phyloP scores from a whole-genome alignment of 2,113 vertebrate species.

The Stigmatopora argus region DNA sequence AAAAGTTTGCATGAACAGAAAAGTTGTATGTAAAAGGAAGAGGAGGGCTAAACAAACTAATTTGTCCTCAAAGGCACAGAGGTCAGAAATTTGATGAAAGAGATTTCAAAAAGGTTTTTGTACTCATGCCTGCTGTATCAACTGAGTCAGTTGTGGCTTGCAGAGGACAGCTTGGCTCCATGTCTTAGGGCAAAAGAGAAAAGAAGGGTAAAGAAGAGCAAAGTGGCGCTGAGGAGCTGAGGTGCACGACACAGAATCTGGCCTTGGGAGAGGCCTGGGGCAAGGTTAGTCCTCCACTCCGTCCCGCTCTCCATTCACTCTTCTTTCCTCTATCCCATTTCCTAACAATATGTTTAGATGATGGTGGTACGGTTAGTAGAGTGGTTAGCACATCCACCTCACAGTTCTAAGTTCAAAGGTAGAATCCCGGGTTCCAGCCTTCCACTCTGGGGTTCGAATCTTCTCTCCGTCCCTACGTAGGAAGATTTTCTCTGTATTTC shows the following conservation, averaged over 20 bases:
- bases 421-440: too few relatives aligned
- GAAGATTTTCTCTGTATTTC: too few relatives aligned
- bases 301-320: slow-evolving; percentile 20
- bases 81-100: slow-evolving; percentile 21
- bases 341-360: neutral
- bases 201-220: slow-evolving; percentile 49
- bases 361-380: neutral
- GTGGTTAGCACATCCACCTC: too few relatives aligned
- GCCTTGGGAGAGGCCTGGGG: slow-evolving; percentile 63
- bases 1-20: slow-evolving; percentile 25
- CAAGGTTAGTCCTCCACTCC: slow-evolving; percentile 59
- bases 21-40: slow-evolving; percentile 27
- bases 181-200: slow-evolving; percentile 56
- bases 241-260: slow-evolving; percentile 31
- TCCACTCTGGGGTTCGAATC: too few relatives aligned
- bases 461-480: too few relatives aligned
- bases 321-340: slow-evolving; percentile 7
- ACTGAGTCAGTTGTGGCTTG: slow-evolving; percentile 21
- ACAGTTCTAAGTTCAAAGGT: too few relatives aligned
- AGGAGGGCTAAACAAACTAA: slow-evolving; percentile 34
- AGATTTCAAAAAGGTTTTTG: slow-evolving; percentile 42
- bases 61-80: slow-evolving; percentile 34
- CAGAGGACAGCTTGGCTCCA: slow-evolving; percentile 48
- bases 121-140: slow-evolving; percentile 35
- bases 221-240: slow-evolving; percentile 45